These are phyloP conservation scores for Stegastes partitus DNA, from an alignment of 2,113 vertebrate species.

Conservation along the genomic window DNA sequence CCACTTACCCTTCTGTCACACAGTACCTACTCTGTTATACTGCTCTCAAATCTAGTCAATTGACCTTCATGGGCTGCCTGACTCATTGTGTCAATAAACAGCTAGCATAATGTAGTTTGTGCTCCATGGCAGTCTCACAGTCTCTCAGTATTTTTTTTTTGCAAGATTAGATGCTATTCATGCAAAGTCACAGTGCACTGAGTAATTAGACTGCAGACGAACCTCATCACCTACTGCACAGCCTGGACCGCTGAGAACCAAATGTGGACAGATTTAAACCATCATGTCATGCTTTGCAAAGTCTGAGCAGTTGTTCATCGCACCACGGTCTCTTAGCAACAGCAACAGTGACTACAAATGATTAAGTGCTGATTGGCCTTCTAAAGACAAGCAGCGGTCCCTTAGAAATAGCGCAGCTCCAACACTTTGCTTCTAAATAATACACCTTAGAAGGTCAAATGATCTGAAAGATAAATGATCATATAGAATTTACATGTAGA, in stretches of 20 bases:
- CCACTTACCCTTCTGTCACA: conserved; percentile 76
- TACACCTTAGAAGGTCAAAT: conserved; percentile 19
- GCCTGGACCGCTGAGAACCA: conserved; percentile 13
- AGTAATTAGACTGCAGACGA: conserved; percentile 25
- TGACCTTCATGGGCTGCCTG: conserved; percentile 79
- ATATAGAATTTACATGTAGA: neutral
- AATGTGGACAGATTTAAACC: conserved; percentile 41
- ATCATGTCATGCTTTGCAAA: conserved; percentile 37
- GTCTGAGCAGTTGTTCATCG: conserved; percentile 55
- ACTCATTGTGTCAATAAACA: conserved; percentile 74
- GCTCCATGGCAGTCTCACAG: conserved; percentile 34
- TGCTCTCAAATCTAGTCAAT: conserved; percentile 70
- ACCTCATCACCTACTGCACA: conserved; percentile 13
- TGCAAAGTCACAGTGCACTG: conserved; percentile 52
- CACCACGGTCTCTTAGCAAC: conserved; percentile 76
- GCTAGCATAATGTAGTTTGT: conserved; percentile 65
- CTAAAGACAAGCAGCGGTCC: conserved; percentile 30
- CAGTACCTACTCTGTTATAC: conserved; percentile 61
- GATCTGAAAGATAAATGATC: conserved; percentile 12
- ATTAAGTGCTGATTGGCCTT: conserved; percentile 67
- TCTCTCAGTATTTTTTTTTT: conserved; percentile 24
- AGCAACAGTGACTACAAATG: conserved; percentile 59
- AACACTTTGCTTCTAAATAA: conserved; percentile 35
- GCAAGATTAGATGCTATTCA: conserved; percentile 50
- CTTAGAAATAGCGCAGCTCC: conserved; percentile 20